These are phyloP conservation scores for Musca vetustissima DNA, from an alignment of 1,140 invertebrate species.

Conservation along the genomic window DNA sequence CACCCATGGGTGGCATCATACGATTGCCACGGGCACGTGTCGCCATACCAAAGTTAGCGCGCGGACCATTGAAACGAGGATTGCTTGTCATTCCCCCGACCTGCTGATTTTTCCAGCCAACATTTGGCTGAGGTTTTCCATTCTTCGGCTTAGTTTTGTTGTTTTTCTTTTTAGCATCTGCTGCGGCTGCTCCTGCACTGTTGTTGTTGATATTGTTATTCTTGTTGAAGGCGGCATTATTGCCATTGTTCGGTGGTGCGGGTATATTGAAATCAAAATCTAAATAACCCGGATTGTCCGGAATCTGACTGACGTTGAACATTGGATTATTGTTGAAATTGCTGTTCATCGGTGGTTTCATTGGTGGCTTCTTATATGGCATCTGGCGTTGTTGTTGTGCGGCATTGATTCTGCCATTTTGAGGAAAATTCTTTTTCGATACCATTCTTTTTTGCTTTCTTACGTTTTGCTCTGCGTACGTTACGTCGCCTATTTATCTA, in stretches of 20 bases:
- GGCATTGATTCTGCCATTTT: slow-evolving; percentile 28
- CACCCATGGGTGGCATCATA: slow-evolving; percentile 34
- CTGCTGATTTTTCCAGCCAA: slow-evolving; percentile 28
- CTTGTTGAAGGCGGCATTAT: background rate
- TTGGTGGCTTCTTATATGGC: slow-evolving; percentile 28
- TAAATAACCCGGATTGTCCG: slow-evolving; percentile 52
- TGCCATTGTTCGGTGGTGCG: slow-evolving; percentile 21
- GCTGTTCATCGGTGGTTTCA: slow-evolving; percentile 8
- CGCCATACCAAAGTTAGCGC: slow-evolving; percentile 28
- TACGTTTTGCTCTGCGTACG: too few relatives aligned
- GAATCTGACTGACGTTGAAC: slow-evolving; percentile 46
- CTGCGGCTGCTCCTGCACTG: background rate
- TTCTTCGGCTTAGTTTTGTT: slow-evolving; percentile 33
- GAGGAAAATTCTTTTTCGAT: slow-evolving; percentile 30
- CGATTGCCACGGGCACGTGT: slow-evolving; percentile 8
- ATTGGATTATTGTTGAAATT: slow-evolving; percentile 24
- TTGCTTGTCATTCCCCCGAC: background rate
- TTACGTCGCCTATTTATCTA: too few relatives aligned
- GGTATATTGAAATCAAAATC: slow-evolving; percentile 53
- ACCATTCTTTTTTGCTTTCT: slow-evolving; percentile 2
- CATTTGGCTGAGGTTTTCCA: slow-evolving; percentile 27
- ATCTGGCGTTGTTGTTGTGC: slow-evolving; percentile 15
- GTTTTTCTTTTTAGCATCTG: slow-evolving; percentile 37
- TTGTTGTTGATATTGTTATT: background rate
- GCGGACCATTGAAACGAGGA: slow-evolving; percentile 27